Base-by-base conservation (phyloP, 2,888 invertebrate species). In the Polymixis lichenea region DNA sequence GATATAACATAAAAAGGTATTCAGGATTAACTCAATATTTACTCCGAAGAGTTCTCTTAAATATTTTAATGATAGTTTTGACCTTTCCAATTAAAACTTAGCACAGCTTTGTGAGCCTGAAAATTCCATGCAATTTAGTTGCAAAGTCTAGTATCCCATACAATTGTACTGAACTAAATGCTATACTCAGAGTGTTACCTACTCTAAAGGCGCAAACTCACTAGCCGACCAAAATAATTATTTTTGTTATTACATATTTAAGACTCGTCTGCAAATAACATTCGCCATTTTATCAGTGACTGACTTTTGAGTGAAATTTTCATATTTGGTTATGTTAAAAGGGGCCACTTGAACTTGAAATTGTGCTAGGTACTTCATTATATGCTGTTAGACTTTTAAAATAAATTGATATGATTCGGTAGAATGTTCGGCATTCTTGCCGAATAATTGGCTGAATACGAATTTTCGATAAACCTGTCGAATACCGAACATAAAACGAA, bases 91-190 rank as follows among this genome's bases (percentile, higher is more conserved):
- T 75, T 55, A 38, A 56, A 62, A 25, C 15, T 55, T 32, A 49
- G 32, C 75, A 49, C 32, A 51, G 15, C n/a, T 43, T 66, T 17
- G 15, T 28, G 43, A 51, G 56, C 7, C 9, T 71, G 78, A 43
- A 67, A 83, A 68, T 71, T 60, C 67, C 17, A 55, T 15, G 68
- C 56, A 65, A 68, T 74, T 83, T 78, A 60, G 69, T 82, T 72
- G 72, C 49, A 49, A 76, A 55, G 28, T n/a, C 67, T 68, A 60
- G 46, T 55, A 60, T 56, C 38, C 13, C 13, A 53, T 46, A 78
- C 71, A 71, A 64, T 43, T 46, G 67, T 60, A 71, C 13, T n/a
- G 32, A 67, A 55, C 70, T 83, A 71, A 80, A 73, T 83, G 78
- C 25, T 67, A 19, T 51, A 64, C 43, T 49, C n/a, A 46, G 46